A percentile compares a stretch with the other conserved stretches of the same genome.
These are phyloP conservation scores for Palythoa grandis DNA, from an alignment of 92 coral and sea anemone species.

Conservation along the genomic window DNA sequence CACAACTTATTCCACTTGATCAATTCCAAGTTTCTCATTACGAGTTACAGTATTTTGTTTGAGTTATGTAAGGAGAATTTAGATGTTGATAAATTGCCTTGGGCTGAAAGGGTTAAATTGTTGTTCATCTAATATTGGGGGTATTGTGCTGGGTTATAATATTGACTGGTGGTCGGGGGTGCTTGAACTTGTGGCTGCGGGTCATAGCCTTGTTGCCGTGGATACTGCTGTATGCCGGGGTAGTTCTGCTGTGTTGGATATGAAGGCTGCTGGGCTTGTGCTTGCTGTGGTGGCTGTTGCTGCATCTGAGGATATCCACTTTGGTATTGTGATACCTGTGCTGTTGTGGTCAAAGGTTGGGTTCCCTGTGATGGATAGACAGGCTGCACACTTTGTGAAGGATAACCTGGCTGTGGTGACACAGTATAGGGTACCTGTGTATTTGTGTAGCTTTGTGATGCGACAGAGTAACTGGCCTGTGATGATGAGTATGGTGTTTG, in stretches of 20 bases:
- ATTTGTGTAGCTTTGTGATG: slow-evolving; percentile 33
- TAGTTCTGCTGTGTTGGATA: slow-evolving; percentile 42
- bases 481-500: slow-evolving; percentile 35
- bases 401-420: slow-evolving; percentile 24
- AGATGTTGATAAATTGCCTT: too few relatives aligned
- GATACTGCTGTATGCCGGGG: slow-evolving; percentile 58
- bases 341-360: neutral
- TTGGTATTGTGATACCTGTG: slow-evolving; percentile 40
- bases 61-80: too few relatives aligned
- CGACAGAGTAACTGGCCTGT: slow-evolving; percentile 17
- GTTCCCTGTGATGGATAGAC: slow-evolving; percentile 62
- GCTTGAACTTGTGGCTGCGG: slow-evolving; percentile 46
- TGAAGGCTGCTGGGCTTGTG: slow-evolving; percentile 22
- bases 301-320: slow-evolving; percentile 41
- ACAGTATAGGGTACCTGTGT: slow-evolving; percentile 17
- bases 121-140: neutral
- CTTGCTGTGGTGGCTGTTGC: slow-evolving; percentile 37
- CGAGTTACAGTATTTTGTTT: too few relatives aligned
- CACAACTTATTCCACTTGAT: too few relatives aligned
- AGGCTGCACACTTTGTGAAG: slow-evolving; percentile 43
- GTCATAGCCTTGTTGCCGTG: slow-evolving; percentile 58
- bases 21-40: too few relatives aligned
- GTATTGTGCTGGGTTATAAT: neutral
- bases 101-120: too few relatives aligned
- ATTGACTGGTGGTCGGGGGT: neutral